Percentiles rank a stretch among this genome's conserved stretches.
These are phyloP conservation scores for Hippocampus kuda DNA, from an alignment of 2,797 vertebrate species.

Conservation along the genomic window DNA sequence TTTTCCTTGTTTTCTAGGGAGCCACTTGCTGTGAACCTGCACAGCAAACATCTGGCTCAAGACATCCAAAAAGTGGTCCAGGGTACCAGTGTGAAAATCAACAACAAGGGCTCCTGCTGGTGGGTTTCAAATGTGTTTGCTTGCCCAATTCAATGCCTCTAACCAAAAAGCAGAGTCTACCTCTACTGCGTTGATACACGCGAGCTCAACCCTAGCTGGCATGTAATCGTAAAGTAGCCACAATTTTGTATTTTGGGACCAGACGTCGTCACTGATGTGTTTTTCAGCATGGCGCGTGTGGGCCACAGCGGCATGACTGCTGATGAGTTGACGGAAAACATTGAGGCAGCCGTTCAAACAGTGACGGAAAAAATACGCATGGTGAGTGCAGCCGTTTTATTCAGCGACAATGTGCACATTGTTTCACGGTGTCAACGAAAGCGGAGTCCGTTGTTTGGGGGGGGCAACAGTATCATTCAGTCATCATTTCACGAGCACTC, in stretches of 20 bases:
- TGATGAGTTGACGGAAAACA: conserved; percentile 74
- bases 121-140: conserved; percentile 45
- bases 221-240: not conserved
- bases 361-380: conserved; percentile 66
- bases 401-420: not conserved
- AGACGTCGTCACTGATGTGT: no score
- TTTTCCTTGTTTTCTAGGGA: conserved; percentile 53
- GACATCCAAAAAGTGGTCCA: conserved; percentile 69
- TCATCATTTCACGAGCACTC: not conserved
- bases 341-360: conserved; percentile 58
- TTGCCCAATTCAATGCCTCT: not conserved
- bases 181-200: conserved; percentile 66
- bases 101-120: conserved; percentile 86
- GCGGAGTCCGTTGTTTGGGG: no score
- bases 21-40: conserved; percentile 77
- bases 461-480: no score
- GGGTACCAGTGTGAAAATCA: conserved; percentile 74
- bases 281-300: conserved; percentile 70
- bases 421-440: not conserved
- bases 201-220: not conserved
- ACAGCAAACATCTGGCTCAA: conserved; percentile 70
- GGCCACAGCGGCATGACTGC: conserved; percentile 77
- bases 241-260: not conserved
- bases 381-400: conserved; percentile 57
- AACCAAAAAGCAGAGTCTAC: conserved; percentile 26